These are phyloP conservation scores for Julus scandinavius DNA, from an alignment of 2,888 invertebrate genomes.

Conservation along the genomic window DNA sequence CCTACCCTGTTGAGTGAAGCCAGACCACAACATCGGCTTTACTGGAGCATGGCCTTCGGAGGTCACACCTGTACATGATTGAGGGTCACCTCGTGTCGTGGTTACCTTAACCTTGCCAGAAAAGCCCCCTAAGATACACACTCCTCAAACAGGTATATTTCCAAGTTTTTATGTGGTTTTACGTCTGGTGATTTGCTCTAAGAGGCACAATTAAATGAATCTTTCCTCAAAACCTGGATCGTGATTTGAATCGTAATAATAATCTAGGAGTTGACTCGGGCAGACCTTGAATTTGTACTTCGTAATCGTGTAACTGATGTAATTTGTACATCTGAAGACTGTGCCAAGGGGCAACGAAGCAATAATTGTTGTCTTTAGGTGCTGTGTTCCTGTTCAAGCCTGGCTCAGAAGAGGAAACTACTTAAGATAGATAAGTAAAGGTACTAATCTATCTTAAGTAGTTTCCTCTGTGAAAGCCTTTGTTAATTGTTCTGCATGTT, in stretches of 20 bases:
- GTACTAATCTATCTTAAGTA: no score
- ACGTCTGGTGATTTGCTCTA: not conserved
- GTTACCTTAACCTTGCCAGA: constrained; percentile 33
- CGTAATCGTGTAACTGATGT: not conserved
- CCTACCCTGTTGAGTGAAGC: not conserved
- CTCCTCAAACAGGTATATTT: constrained; percentile 16
- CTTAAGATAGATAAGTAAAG: no score
- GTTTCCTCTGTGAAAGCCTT: no score
- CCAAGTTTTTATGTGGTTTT: not conserved
- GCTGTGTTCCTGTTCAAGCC: no score
- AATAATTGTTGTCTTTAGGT: no score
- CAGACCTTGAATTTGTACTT: not conserved
- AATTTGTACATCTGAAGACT: not conserved
- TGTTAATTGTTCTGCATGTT: no score
- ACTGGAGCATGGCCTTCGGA: constrained; percentile 34
- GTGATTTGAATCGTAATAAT: not conserved
- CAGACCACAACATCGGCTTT: not conserved
- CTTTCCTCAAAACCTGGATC: not conserved
- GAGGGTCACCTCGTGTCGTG: not conserved
- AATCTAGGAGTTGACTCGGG: not conserved
- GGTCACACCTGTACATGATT: constrained; percentile 25
- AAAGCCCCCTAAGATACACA: not conserved
- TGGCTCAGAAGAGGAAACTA: no score
- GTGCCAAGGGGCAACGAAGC: no score
- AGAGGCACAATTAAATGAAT: not conserved